These are phyloP conservation scores for Sinocyclocheilus rhinocerous DNA, from an alignment of 2,113 vertebrate genomes.

Conservation along the genomic window DNA sequence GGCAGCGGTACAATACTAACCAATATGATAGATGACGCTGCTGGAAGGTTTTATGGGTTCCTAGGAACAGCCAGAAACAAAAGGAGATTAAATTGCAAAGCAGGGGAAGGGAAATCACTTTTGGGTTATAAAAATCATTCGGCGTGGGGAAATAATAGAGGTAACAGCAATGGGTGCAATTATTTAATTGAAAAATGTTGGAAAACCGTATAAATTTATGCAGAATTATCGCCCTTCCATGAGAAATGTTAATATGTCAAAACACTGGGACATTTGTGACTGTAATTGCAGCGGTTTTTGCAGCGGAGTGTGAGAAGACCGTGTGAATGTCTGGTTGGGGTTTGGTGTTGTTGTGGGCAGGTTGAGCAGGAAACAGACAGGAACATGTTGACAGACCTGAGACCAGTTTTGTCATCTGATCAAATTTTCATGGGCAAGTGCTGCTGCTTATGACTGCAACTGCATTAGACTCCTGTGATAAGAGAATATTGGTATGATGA, in stretches of 20 bases:
- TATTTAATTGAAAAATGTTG: slow-evolving; percentile 48
- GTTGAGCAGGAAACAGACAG: not conserved
- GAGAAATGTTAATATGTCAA: slow-evolving; percentile 26
- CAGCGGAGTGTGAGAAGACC: not conserved
- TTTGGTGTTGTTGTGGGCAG: slow-evolving; percentile 4
- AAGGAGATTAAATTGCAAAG: slow-evolving; percentile 57
- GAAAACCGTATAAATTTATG: slow-evolving; percentile 36
- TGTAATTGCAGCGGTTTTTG: slow-evolving; percentile 6
- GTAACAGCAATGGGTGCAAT: slow-evolving; percentile 41
- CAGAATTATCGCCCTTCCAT: slow-evolving; percentile 29
- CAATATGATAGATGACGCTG: slow-evolving; percentile 81
- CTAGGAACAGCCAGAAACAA: slow-evolving; percentile 53
- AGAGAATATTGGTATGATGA: slow-evolving; percentile 34
- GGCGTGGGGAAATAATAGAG: slow-evolving; percentile 43
- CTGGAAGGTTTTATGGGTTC: slow-evolving; percentile 55
- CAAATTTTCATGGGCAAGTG: slow-evolving; percentile 80
- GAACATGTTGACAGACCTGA: slow-evolving; percentile 7
- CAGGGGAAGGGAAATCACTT: slow-evolving; percentile 43
- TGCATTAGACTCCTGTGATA: slow-evolving; percentile 83
- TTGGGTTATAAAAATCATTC: slow-evolving; percentile 52
- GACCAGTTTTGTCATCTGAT: slow-evolving; percentile 56
- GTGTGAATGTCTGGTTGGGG: not conserved
- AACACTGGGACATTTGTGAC: slow-evolving; percentile 16
- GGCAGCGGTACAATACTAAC: slow-evolving; percentile 86
- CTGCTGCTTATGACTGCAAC: slow-evolving; percentile 83